Evolutionary conservation across 2,113 vertebrate species (phyloP).

Genomic region (Natator depressus): DNA sequence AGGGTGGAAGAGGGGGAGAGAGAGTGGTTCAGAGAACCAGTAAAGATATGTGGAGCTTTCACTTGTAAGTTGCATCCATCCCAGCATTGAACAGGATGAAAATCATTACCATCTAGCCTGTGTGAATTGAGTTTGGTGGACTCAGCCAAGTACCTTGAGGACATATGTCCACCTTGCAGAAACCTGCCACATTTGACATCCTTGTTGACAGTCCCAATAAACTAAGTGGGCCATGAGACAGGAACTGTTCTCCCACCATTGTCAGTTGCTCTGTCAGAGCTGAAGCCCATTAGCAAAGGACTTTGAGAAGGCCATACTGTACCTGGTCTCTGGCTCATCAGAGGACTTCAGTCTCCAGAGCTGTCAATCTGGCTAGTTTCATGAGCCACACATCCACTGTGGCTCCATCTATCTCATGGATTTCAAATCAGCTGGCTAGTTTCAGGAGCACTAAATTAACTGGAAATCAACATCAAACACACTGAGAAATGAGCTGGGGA

Average conservation of each 20-base stretch:
- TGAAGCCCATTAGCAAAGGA: neutral
- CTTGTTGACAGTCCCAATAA: accelerated
- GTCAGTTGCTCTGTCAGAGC: neutral
- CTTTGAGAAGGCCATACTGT: neutral
- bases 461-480: accelerated
- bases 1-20: neutral
- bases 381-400: neutral
- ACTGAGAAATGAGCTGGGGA: accelerated
- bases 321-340: accelerated
- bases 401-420: accelerated
- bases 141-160: accelerated
- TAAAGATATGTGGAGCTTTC: neutral
- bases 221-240: neutral
- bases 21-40: neutral
- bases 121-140: neutral
- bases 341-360: neutral
- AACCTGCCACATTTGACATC: accelerated
- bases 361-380: neutral
- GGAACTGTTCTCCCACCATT: accelerated
- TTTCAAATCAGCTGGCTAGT: accelerated
- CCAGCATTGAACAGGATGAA: neutral
- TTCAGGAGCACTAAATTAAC: neutral
- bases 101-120: neutral
- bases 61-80: accelerated
- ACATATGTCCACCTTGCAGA: neutral